Percentiles rank a stretch among this genome's conserved stretches.
Conservation (phyloP, 2,113 vertebrate species). For the Electrona antarctica region DNA sequence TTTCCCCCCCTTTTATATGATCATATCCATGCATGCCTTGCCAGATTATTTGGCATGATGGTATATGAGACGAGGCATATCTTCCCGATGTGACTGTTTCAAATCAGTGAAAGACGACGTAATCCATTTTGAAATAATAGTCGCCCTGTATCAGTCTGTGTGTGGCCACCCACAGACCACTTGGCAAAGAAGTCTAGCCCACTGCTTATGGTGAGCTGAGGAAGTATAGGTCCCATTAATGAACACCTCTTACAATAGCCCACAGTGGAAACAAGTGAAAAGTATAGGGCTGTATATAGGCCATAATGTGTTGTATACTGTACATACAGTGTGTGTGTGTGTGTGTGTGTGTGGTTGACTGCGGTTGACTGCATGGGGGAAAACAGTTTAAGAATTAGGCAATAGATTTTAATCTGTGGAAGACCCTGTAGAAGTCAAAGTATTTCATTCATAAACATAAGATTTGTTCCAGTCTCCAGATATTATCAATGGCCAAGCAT, state of each 20-base stretch:
- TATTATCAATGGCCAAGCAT: too few species aligned
- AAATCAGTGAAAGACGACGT: conserved; percentile 59
- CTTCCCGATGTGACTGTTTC: conserved; percentile 43
- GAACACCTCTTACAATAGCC: conserved; percentile 11
- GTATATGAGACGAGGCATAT: conserved; percentile 21
- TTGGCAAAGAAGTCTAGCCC: conserved; percentile 22
- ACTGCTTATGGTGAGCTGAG: conserved; percentile 51
- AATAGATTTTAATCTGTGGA: too few species aligned
- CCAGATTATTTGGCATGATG: conserved; percentile 40
- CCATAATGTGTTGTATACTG: too few species aligned
- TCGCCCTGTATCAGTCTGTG: conserved; percentile 52
- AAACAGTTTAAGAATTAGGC: too few species aligned
- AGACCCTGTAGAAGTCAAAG: too few species aligned
- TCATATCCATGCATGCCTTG: conserved; percentile 50
- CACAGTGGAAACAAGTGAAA: background rate
- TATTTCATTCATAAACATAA: too few species aligned
- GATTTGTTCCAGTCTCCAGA: too few species aligned
- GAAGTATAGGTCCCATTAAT: conserved; percentile 56
- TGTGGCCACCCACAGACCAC: conserved; percentile 60
- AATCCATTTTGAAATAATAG: conserved; percentile 68
- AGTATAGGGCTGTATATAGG: too few species aligned
- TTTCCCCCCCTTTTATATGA: conserved; percentile 33
- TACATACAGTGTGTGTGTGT: too few species aligned
- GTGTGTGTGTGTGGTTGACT: too few species aligned
- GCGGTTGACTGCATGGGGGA: too few species aligned